These are phyloP conservation scores for Hydrocynus forskahlii DNA, from an alignment of 2,797 vertebrate species.

Conservation along the genomic window DNA sequence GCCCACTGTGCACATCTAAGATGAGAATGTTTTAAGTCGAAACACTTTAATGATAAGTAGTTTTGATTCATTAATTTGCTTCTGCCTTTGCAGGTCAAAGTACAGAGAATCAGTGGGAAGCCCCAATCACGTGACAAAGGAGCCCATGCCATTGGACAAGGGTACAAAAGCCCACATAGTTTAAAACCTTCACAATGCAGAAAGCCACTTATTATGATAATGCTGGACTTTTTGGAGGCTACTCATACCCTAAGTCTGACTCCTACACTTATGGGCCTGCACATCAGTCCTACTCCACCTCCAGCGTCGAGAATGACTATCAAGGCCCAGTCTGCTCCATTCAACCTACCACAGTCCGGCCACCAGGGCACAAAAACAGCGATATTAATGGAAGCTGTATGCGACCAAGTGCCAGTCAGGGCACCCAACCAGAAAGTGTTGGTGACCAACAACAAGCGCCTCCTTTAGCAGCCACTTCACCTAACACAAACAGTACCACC, in stretches of 20 bases:
- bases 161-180: conserved; percentile 81
- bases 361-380: conserved; percentile 86
- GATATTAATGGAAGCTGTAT: conserved; percentile 95
- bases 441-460: conserved; percentile 84
- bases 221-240: conserved; percentile 95
- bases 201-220: conserved; percentile 99
- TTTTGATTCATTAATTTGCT: background rate
- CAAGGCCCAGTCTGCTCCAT: conserved; percentile 92
- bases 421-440: conserved; percentile 79
- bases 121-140: conserved; percentile 83
- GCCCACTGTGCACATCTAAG: background rate
- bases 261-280: conserved; percentile 88
- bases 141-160: conserved; percentile 92
- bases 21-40: background rate
- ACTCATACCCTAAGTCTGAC: conserved; percentile 93
- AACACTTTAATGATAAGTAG: background rate
- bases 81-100: conserved; percentile 73
- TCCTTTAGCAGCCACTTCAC: conserved; percentile 86
- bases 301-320: conserved; percentile 90
- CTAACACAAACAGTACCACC: conserved; percentile 84
- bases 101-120: conserved; percentile 76
- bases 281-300: conserved; percentile 89
- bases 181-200: conserved; percentile 92
- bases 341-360: conserved; percentile 85
- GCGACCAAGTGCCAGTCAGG: conserved; percentile 82